These are phyloP conservation scores for Enteromius viviparus DNA, from an alignment of 2,797 vertebrate species.

Conservation along the genomic window DNA sequence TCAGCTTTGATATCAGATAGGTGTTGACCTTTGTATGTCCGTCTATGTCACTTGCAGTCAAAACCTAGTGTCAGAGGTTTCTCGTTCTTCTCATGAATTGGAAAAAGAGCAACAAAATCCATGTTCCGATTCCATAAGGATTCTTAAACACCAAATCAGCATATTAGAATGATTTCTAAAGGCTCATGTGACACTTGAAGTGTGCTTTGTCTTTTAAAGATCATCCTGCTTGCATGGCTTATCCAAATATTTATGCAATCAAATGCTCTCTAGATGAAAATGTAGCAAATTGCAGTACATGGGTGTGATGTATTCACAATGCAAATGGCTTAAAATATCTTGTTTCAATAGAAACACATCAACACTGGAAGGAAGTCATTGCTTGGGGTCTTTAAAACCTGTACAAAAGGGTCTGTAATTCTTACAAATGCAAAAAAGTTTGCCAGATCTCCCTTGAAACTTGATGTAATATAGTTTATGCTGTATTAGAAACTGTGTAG, in stretches of 20 bases:
- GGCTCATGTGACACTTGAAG: neutral
- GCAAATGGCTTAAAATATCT: neutral
- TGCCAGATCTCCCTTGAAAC: neutral
- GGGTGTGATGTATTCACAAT: neutral
- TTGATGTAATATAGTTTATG: neutral
- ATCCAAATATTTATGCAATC: conserved; percentile 9
- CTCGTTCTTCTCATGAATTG: conserved; percentile 15
- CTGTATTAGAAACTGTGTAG: neutral
- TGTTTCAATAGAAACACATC: neutral
- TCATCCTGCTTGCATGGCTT: neutral
- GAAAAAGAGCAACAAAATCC: neutral
- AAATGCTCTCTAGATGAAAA: neutral
- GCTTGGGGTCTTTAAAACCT: neutral
- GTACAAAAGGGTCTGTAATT: neutral
- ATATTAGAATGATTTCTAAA: neutral
- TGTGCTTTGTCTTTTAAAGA: neutral
- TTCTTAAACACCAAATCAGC: neutral
- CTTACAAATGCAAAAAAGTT: neutral
- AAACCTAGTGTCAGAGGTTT: conserved; percentile 21
- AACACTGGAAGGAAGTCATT: neutral
- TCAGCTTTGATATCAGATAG: conserved; percentile 47
- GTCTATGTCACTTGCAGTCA: conserved; percentile 22
- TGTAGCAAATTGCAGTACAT: neutral
- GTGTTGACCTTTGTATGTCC: conserved; percentile 45
- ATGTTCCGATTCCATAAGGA: neutral